These are phyloP conservation scores for Plectropomus leopardus DNA, from an alignment of 2,113 vertebrate species.

Conservation along the genomic window DNA sequence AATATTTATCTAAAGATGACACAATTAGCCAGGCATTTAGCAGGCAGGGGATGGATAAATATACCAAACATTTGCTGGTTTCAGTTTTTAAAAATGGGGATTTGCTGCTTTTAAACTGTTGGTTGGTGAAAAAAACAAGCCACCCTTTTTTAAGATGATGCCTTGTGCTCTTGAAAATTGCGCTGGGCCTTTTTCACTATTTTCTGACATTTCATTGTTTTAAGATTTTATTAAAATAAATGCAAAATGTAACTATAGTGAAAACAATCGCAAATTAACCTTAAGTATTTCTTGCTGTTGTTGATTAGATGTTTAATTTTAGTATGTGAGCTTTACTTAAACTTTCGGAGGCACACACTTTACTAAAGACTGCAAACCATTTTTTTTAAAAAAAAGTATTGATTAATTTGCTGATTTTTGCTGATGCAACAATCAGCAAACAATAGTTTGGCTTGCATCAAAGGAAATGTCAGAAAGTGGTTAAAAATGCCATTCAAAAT, in stretches of 20 bases:
- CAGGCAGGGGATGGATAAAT: too few relatives aligned
- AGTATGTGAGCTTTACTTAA: not conserved
- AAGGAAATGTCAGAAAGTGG: not conserved
- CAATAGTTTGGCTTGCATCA: rapidly evolving
- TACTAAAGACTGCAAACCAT: not conserved
- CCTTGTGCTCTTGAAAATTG: not conserved
- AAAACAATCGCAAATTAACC: not conserved
- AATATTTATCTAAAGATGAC: not conserved
- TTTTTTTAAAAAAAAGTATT: not conserved
- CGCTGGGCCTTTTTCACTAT: not conserved
- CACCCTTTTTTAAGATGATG: rapidly evolving
- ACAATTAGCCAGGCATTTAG: not conserved
- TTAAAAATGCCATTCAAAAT: not conserved
- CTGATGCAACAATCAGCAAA: too few relatives aligned
- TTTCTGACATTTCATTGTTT: not conserved
- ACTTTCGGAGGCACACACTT: not conserved
- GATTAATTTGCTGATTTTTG: not conserved
- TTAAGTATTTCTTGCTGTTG: too few relatives aligned
- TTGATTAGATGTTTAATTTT: not conserved
- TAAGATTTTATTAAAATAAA: too few relatives aligned
- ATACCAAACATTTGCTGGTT: not conserved
- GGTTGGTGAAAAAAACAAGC: not conserved
- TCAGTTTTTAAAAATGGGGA: not conserved
- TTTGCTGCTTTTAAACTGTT: not conserved
- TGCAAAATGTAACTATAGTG: too few relatives aligned